Evolutionary conservation across 2,888 invertebrate species (phyloP).

Genomic region (Myopa tessellatipennis): DNA sequence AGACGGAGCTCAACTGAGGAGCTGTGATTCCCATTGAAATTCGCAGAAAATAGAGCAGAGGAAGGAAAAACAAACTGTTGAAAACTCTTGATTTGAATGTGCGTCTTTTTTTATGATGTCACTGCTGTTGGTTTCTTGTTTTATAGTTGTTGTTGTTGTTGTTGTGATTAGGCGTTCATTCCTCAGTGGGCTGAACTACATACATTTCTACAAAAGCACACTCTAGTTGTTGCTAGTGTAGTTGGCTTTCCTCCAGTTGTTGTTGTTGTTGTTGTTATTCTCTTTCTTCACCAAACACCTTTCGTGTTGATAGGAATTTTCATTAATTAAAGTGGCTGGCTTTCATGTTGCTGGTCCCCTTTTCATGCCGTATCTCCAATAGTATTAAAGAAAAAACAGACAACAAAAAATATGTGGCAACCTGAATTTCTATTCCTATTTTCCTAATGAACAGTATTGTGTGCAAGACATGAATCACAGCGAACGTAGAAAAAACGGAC

Average conservation of each 20-base stretch:
- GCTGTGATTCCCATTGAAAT: neutral
- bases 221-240: too few species aligned
- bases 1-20: neutral
- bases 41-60: neutral
- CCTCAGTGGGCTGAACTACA: neutral
- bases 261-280: neutral
- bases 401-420: neutral
- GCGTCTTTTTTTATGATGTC: neutral
- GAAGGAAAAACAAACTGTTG: neutral
- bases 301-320: neutral
- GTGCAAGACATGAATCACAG: neutral
- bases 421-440: too few species aligned
- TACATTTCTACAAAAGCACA: neutral
- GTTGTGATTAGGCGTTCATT: neutral
- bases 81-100: neutral
- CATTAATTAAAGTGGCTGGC: conserved; percentile 1
- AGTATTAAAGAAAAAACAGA: neutral
- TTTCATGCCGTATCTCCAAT: neutral
- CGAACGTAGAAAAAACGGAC: neutral
- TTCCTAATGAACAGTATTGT: too few species aligned
- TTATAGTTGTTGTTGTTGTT: neutral
- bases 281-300: neutral
- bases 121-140: neutral
- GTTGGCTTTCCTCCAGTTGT: too few species aligned
- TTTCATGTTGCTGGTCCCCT: neutral